phyloP scores from a whole-genome alignment of 2,113 vertebrate species.

The Hepsetus odoe region DNA sequence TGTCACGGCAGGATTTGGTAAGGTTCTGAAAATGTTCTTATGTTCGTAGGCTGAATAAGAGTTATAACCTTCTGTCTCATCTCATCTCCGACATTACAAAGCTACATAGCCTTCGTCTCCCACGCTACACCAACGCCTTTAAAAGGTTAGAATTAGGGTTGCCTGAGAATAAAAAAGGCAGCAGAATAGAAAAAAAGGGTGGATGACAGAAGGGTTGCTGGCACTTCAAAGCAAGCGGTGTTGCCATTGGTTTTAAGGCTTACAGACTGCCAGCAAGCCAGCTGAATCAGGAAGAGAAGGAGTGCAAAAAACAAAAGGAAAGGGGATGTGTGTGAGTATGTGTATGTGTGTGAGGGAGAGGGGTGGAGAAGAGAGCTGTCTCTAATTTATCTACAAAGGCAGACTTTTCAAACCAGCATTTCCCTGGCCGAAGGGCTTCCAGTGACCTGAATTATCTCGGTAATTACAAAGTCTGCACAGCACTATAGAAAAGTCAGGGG shows the following conservation, averaged over 20 bases:
- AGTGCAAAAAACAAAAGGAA: conserved; percentile 3
- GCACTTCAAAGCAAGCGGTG: conserved; percentile 18
- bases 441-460: conserved; percentile 57
- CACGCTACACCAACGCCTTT: not conserved
- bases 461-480: conserved; percentile 52
- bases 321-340: not conserved
- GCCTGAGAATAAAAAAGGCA: not conserved
- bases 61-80: not conserved
- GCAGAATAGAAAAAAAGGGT: not conserved
- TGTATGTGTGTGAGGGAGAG: conserved; percentile 1
- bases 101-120: not conserved
- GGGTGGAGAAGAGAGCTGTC: not conserved
- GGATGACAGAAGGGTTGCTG: conserved; percentile 20
- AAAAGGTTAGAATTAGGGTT: conserved; percentile 17
- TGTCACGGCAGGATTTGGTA: not conserved
- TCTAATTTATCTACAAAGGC: conserved; percentile 54
- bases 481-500: not conserved
- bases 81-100: conserved; percentile 11
- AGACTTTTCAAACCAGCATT: conserved; percentile 49
- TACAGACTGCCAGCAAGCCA: conserved; percentile 8
- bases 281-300: not conserved
- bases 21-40: conserved; percentile 13
- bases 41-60: conserved; percentile 4
- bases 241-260: conserved; percentile 31
- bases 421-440: conserved; percentile 46